Conservation (phyloP, 2,113 vertebrate genomes). For the Poecilia latipinna region DNA sequence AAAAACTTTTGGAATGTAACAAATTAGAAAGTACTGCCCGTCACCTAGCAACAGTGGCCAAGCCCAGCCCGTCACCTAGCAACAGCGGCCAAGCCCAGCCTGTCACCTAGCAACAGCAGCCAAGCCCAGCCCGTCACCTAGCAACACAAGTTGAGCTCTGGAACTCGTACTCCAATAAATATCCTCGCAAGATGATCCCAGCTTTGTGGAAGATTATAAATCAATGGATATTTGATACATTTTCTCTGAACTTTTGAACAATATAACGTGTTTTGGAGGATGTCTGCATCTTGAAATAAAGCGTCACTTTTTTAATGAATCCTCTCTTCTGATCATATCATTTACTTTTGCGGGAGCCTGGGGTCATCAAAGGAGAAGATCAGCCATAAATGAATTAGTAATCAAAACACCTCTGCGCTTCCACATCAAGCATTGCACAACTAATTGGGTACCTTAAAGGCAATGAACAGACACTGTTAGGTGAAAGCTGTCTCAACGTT, state of each 20-base stretch:
- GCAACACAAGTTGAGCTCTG: too few relatives aligned
- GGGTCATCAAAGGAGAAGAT: slow-evolving; percentile 30
- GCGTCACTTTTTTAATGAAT: neutral
- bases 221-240: neutral
- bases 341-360: slow-evolving; percentile 47
- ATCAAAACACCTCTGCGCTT: slow-evolving; percentile 1
- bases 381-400: slow-evolving; percentile 50
- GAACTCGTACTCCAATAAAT: too few relatives aligned
- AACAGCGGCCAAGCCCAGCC: too few relatives aligned
- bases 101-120: too few relatives aligned
- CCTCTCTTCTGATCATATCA: slow-evolving; percentile 6
- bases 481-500: slow-evolving; percentile 38
- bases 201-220: too few relatives aligned
- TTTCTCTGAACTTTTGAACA: neutral
- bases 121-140: too few relatives aligned
- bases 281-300: neutral
- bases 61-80: too few relatives aligned
- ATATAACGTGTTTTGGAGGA: neutral
- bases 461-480: slow-evolving; percentile 28
- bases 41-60: too few relatives aligned
- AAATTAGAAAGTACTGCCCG: too few relatives aligned
- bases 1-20: too few relatives aligned
- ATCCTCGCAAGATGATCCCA: too few relatives aligned
- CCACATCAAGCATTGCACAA: slow-evolving; percentile 35
- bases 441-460: slow-evolving; percentile 55